Conservation (phyloP, 2,797 vertebrate species). For the Sciurus carolinensis region DNA sequence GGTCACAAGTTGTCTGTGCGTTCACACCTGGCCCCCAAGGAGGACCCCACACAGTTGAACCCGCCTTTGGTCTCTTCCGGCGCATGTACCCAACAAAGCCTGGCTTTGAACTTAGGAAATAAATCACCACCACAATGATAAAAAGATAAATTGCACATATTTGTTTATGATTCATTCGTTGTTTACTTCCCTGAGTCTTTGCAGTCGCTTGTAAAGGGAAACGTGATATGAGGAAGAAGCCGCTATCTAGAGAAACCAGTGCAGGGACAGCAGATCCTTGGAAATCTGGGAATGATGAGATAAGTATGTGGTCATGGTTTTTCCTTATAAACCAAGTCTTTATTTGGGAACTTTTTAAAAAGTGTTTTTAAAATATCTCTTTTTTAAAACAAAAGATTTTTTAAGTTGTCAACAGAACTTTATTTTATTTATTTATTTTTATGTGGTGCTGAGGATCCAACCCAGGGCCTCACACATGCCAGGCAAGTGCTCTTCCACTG, state of each 20-base stretch:
- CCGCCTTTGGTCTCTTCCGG: neutral
- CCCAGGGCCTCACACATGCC: too few relatives aligned
- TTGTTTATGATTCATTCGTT: neutral
- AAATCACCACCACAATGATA: accelerated
- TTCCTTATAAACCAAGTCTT: neutral
- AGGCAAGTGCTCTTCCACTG: too few relatives aligned
- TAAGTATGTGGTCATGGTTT: neutral
- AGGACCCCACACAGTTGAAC: neutral
- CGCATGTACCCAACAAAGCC: too few relatives aligned
- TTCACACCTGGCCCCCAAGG: conserved; percentile 59
- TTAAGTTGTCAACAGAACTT: too few relatives aligned
- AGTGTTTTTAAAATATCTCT: neutral
- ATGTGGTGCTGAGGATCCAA: too few relatives aligned
- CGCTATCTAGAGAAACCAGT: neutral
- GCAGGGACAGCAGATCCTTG: neutral
- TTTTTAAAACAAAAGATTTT: too few relatives aligned
- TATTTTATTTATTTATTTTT: too few relatives aligned
- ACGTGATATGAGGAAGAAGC: neutral
- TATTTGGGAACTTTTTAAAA: neutral
- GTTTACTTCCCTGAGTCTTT: neutral
- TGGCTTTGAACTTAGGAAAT: neutral
- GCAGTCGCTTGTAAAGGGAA: neutral
- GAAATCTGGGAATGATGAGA: neutral
- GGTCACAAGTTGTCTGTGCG: conserved; percentile 74
- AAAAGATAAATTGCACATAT: accelerated